Evolutionary conservation across 37 sponge, comb jelly and placozoan species (phyloP), one percentile per base, ranked within the genome.

Genomic region (Theonella swinhoei): DNA sequence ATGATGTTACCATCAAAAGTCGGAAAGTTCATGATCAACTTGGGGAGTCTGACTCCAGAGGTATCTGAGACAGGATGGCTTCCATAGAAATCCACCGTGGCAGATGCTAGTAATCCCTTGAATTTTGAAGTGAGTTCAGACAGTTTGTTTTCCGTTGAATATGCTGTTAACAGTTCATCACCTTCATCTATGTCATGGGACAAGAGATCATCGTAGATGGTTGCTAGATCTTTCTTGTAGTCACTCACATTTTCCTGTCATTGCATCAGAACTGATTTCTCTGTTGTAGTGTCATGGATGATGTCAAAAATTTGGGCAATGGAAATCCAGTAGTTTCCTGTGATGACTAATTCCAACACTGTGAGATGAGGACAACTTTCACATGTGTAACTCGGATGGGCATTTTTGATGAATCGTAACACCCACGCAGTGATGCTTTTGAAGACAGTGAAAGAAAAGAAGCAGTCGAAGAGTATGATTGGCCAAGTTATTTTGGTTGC

Each of bases 1-100:
- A 85, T 67, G 70, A 85, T 23, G 61, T 77, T 85, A 25, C 85
- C 85, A 76, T 85, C 85, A 31, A 85, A 81, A 42, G 14, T 47
- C 54, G 54, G 54, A 47, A 47, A 7, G 14, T n/a, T n/a, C n/a
- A n/a, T n/a, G n/a, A n/a, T n/a, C n/a, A 47, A 14, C 54, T 47
- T 47, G 54, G 54, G 54, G 54, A 47, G 54, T 14, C 54, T 47
- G 54, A 47, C 54, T 47, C 54, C 54, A 47, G 54, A 17, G 54
- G 54, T 47, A 17, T 47, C 54, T 47, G 54, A 47, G 7, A 14
- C 54, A 47, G 54, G 7, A 47, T 47, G 54, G 54, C 11, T 14
- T 47, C 54, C 54, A 47, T 7, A 14, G 54, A 14, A 17, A 47
- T 47, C 7, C 54, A 24, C 61, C n/a, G 35, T 2, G 31, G 73